A percentile compares a stretch with the other conserved stretches of the same genome.
phyloP scores from a whole-genome alignment of 2,797 vertebrate genomes.

The Monodelphis domestica region DNA sequence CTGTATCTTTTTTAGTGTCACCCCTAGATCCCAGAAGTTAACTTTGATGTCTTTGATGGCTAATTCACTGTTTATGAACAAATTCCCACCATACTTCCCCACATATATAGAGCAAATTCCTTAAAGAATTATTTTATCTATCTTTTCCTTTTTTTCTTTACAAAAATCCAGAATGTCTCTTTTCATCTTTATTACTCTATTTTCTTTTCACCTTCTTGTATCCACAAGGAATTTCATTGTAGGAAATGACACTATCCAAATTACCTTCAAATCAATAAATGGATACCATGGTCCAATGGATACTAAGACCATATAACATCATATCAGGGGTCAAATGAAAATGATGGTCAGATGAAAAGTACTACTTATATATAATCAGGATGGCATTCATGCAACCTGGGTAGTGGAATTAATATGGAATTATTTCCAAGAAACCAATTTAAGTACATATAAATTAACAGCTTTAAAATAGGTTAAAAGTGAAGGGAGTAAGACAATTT shows the following conservation, averaged over 20 bases:
- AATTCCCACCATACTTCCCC: too few relatives aligned
- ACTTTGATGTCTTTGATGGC: neutral
- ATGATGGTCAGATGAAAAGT: neutral
- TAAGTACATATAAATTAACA: neutral
- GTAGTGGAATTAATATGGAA: conserved; percentile 14
- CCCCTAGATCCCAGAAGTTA: neutral
- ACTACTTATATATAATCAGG: neutral
- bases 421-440: neutral
- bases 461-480: neutral
- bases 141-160: neutral
- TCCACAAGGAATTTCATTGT: neutral
- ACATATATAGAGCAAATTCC: too few relatives aligned
- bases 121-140: too few relatives aligned
- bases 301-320: neutral
- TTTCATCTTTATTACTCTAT: neutral
- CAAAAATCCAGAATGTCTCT: neutral
- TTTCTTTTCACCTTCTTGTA: neutral
- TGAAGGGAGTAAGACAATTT: neutral
- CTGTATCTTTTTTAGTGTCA: neutral
- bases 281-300: neutral
- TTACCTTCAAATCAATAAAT: conserved; percentile 1
- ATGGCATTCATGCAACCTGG: neutral
- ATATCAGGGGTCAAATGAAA: neutral
- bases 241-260: neutral
- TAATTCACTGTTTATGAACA: too few relatives aligned